phyloP scores from a whole-genome alignment of 1,140 invertebrate species.

The Atta texana region DNA sequence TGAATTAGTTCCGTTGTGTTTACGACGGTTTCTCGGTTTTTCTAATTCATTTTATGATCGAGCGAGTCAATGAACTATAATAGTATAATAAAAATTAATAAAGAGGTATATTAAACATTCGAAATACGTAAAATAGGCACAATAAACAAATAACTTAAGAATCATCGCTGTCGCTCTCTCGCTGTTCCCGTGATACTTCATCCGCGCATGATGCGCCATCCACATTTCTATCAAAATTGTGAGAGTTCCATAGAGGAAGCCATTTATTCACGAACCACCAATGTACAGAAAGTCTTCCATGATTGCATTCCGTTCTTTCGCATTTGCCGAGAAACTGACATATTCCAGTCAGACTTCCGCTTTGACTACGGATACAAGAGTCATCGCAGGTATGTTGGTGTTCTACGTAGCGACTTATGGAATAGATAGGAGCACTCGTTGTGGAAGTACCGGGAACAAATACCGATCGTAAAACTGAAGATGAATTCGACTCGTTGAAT shows the following conservation, averaged over 20 bases:
- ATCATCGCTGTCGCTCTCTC: conserved; percentile 82
- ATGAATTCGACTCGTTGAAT: conserved; percentile 66
- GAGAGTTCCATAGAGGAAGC: conserved; percentile 79
- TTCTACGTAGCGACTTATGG: conserved; percentile 63
- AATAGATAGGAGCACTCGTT: conserved; percentile 70
- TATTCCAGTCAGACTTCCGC: conserved; percentile 74
- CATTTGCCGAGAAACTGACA: conserved; percentile 79
- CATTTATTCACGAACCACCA: conserved; percentile 84
- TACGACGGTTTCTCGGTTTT: not conserved
- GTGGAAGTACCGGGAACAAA: conserved; percentile 73
- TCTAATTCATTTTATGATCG: not conserved
- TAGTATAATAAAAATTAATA: not conserved
- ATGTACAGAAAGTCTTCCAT: conserved; percentile 79
- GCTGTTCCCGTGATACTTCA: conserved; percentile 73
- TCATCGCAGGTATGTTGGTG: conserved; percentile 83
- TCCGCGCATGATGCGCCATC: conserved; percentile 68
- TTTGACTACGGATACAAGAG: conserved; percentile 82
- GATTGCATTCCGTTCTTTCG: conserved; percentile 80
- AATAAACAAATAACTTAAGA: conserved; percentile 52
- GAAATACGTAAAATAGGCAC: not conserved
- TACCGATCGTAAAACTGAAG: conserved; percentile 64
- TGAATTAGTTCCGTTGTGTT: not conserved
- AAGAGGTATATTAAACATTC: not conserved
- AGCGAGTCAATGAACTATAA: not conserved
- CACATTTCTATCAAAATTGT: conserved; percentile 77